Evolutionary conservation across 2,113 vertebrate species (phyloP), one percentile per base, ranked within the genome.

Genomic region (Brevimyrus niger): DNA sequence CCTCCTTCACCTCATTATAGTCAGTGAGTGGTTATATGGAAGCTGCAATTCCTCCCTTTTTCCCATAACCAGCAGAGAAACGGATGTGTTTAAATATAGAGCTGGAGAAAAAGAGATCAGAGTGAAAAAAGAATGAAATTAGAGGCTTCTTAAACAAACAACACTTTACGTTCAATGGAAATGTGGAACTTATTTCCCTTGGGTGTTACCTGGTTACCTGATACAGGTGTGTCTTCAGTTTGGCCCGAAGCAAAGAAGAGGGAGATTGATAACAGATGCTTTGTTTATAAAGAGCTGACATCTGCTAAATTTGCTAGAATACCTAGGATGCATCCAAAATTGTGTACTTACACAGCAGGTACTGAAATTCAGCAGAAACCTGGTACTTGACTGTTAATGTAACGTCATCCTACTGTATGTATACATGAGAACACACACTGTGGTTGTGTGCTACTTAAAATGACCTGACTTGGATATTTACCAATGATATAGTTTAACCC

Each of bases 21-120:
- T 86, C 69, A 51, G 88, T 91, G 88, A 92, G 88, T 89, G 90
- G 86, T 92, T 91, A 92, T 89, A 91, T 93, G 93, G 94, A 94
- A 92, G 90, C 89, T 90, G 38, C 87, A 90, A 94, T 87, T 94
- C 93, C 92, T 93, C 90, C 93, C 88, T 92, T 13, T 86, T 15
- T 90, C 46, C 58, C 19, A 90, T 48, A 89, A 83, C 90, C 91
- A 90, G n/a, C 27, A 35, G 89, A 82, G 38, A 55, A 17, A 88
- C 4, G 23, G 65, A 47, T 0, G 3, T 31, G 13, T 42, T 53
- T 86, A 48, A 48, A 53, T 27, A 89, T 10, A 47, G 21, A 48
- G 86, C 2, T 19, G 51, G 58, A 90, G 50, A 90, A 86, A 90
- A 86, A 5, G 21, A 73, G 1, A 51, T 15, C 27, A 69, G 31